Base-by-base conservation (phyloP, 2,797 vertebrate genomes). In the Falco novaeseelandiae region DNA sequence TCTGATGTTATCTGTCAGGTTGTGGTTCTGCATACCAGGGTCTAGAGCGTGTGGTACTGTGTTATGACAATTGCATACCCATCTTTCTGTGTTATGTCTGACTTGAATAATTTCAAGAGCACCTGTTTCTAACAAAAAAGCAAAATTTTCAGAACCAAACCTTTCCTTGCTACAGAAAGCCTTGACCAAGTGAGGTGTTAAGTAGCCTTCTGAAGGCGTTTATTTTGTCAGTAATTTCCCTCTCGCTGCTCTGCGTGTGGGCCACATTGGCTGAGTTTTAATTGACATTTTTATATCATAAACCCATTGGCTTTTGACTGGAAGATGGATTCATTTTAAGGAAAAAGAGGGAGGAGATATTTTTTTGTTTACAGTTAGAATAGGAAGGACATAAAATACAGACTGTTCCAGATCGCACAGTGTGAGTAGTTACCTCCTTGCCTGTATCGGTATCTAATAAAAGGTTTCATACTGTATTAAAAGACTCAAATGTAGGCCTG, bases 11-110 rank as follows among this genome's bases (percentile, higher is more conserved):
- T 26, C 65, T 89, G 57, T 61, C 40, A 27, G 58, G 27, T 18
- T 30, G 82, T 22, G 25, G 23, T 48, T 78, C 36, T 66, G 66
- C 71, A 12, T 23, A 10, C 7, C 22, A 22, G 46, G n/a, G n/a
- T 54, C 34, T 8, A 9, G 29, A 77, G 51, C 5, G 0, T 6
- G 13, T 3, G 16, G 14, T 30, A 7, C 25, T 1, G 0, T 21
- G 27, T 65, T 36, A 4, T 5, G 49, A 11, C 34, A 9, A 8
- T 36, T 27, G 32, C 10, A 4, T 14, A 21, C 40, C 38, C 2
- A 3, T 9, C 2, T 26, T 65, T 81, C 38, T 46, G 23, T 21
- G 44, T 59, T 59, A 32, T 1, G 1, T 42, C 74, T 62, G 52
- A 13, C 78, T 44, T 26, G 49, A 38, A 48, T 30, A 11, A 77